A percentile compares a stretch with the other conserved stretches of the same genome.
Evolutionary conservation across 1,140 invertebrate species (phyloP).

Genomic region (Eubasilissa regina): DNA sequence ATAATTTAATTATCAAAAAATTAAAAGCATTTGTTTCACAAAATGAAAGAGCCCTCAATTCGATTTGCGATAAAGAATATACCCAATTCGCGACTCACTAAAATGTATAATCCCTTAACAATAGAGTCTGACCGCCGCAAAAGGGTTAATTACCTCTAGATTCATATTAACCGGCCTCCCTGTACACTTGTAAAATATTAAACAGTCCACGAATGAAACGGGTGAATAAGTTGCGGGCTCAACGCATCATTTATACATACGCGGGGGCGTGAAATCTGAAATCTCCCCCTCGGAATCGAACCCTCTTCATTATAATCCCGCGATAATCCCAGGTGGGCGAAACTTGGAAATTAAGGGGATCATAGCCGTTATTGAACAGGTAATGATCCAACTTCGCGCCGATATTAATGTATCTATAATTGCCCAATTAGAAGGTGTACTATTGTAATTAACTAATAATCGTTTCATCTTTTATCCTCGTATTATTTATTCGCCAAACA

Average conservation of each 20-base stretch:
- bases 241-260: slow-evolving; percentile 33
- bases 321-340: slow-evolving; percentile 43
- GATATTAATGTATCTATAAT: slow-evolving; percentile 8
- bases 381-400: slow-evolving; percentile 23
- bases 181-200: slow-evolving; percentile 6
- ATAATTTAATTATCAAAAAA: too few species aligned
- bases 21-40: too few species aligned
- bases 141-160: slow-evolving; percentile 32
- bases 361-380: slow-evolving; percentile 21
- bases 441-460: slow-evolving; percentile 18
- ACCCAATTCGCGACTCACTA: too few species aligned
- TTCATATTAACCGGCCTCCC: slow-evolving; percentile 15
- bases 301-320: slow-evolving; percentile 52
- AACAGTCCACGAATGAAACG: slow-evolving; percentile 17
- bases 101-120: background rate
- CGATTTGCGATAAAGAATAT: background rate
- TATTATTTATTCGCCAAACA: too few species aligned
- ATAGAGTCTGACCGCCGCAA: background rate
- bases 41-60: too few species aligned
- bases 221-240: slow-evolving; percentile 30
- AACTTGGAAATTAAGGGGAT: slow-evolving; percentile 30
- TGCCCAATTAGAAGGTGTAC: background rate
- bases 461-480: background rate
- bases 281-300: background rate
- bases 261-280: background rate